Percentiles rank a stretch among this genome's conserved stretches.
phyloP scores from a whole-genome alignment of 2,888 invertebrate species.

The Hesperia comma region DNA sequence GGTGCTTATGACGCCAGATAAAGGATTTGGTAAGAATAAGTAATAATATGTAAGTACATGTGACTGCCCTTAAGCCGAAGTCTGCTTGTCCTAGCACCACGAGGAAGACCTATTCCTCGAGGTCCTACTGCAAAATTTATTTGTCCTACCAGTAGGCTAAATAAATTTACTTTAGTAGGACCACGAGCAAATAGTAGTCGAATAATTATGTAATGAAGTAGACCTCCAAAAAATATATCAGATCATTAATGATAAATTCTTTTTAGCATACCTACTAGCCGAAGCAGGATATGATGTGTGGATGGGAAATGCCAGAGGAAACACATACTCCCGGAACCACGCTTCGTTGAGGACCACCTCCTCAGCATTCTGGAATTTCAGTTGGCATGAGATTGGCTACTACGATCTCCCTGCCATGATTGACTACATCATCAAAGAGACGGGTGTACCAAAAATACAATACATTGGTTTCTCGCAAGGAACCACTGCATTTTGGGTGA shows the following conservation, averaged over 20 bases:
- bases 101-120: too few species aligned
- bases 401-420: constrained; percentile 91
- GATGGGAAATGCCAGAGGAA: constrained; percentile 94
- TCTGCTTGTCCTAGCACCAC: too few species aligned
- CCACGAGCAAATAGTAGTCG: too few species aligned
- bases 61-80: too few species aligned
- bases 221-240: too few species aligned
- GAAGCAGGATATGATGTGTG: constrained; percentile 91
- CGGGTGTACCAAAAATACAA: constrained; percentile 82
- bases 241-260: too few species aligned
- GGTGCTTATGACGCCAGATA: constrained; percentile 88
- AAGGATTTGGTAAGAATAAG: constrained; percentile 75
- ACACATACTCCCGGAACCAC: constrained; percentile 88
- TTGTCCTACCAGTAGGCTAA: too few species aligned
- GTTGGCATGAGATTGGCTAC: constrained; percentile 90
- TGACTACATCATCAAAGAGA: constrained; percentile 84
- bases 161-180: too few species aligned
- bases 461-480: constrained; percentile 91
- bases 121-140: too few species aligned
- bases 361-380: constrained; percentile 78
- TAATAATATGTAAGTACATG: background rate
- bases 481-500: constrained; percentile 85
- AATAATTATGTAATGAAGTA: too few species aligned
- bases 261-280: constrained; percentile 87
- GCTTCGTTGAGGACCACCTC: constrained; percentile 63